phyloP scores from a whole-genome alignment of 2,888 invertebrate genomes.

The Nymphalis c-album region DNA sequence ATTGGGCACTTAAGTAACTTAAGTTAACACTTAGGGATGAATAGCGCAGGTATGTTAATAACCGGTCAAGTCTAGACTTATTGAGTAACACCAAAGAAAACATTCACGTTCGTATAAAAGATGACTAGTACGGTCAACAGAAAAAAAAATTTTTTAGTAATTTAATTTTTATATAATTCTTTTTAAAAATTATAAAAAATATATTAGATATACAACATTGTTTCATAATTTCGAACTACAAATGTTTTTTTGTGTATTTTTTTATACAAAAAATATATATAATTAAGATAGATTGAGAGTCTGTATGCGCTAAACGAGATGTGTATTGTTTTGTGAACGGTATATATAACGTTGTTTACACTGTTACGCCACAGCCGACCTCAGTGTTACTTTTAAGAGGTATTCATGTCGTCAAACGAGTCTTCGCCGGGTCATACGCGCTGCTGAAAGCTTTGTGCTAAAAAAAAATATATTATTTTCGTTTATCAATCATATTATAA shows the following conservation, averaged over 20 bases:
- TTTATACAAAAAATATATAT: background rate
- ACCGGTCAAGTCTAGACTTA: constrained; percentile 14
- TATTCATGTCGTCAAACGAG: constrained; percentile 19
- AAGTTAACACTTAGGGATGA: constrained; percentile 5
- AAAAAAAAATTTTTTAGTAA: background rate
- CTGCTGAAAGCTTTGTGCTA: constrained; percentile 18
- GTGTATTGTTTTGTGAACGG: constrained; percentile 12
- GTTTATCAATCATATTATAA: background rate
- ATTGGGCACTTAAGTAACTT: background rate
- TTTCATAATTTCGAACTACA: background rate
- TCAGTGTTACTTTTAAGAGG: constrained; percentile 21
- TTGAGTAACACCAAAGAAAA: constrained; percentile 17
- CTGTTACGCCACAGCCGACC: constrained; percentile 20
- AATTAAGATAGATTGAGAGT: background rate
- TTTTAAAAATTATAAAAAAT: no score
- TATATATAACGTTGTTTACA: constrained; percentile 17
- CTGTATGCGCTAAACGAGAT: background rate
- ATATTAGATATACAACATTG: no score
- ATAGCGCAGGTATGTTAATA: constrained; percentile 12
- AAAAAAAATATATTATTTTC: constrained; percentile 20
- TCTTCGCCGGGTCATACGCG: constrained; percentile 18
- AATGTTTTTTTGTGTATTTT: background rate
- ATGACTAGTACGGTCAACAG: constrained; percentile 14
- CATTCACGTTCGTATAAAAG: constrained; percentile 8
- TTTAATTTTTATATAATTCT: no score